Percentiles rank a stretch among this genome's conserved stretches.
phyloP scores from a whole-genome alignment of 2,113 vertebrate genomes.

The Gambusia affinis region DNA sequence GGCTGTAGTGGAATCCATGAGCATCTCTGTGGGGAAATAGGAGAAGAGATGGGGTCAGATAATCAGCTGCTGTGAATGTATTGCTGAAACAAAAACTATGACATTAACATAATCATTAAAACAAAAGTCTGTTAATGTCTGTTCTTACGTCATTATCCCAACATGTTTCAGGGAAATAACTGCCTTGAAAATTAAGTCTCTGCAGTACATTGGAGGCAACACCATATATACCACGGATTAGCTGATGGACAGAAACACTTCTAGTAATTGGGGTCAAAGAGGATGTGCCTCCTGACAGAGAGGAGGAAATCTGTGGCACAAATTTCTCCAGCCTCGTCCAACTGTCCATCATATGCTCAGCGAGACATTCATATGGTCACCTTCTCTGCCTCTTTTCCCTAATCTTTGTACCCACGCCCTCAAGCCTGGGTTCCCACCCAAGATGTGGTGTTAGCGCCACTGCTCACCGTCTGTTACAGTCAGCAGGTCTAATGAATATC shows the following conservation, averaged over 20 bases:
- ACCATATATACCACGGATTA: slow-evolving; percentile 65
- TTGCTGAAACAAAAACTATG: slow-evolving; percentile 5
- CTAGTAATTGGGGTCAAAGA: slow-evolving; percentile 77
- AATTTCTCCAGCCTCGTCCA: slow-evolving; percentile 44
- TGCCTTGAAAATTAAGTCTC: slow-evolving; percentile 45
- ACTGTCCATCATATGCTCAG: slow-evolving; percentile 55
- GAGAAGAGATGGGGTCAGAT: slow-evolving; percentile 49
- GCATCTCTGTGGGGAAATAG: slow-evolving; percentile 82
- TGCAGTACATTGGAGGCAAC: slow-evolving; percentile 25
- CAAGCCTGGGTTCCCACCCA: slow-evolving; percentile 9
- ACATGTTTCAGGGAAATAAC: no score
- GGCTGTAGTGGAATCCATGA: slow-evolving; percentile 99
- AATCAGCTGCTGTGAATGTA: slow-evolving; percentile 1
- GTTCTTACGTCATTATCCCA: background rate
- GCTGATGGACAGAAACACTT: slow-evolving; percentile 68
- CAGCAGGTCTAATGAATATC: slow-evolving; percentile 66
- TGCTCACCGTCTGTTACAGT: slow-evolving; percentile 11
- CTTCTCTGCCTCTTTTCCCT: slow-evolving; percentile 15
- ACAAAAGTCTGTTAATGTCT: background rate
- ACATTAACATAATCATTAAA: background rate
- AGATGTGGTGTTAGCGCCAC: slow-evolving; percentile 20
- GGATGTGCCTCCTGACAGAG: slow-evolving; percentile 69
- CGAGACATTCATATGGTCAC: slow-evolving; percentile 38
- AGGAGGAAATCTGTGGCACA: slow-evolving; percentile 46
- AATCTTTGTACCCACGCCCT: slow-evolving; percentile 12